Evolutionary conservation across 2,797 vertebrate genomes (phyloP), one percentile per base, ranked within the genome.

Genomic region (Enteromius unitaeniatus): DNA sequence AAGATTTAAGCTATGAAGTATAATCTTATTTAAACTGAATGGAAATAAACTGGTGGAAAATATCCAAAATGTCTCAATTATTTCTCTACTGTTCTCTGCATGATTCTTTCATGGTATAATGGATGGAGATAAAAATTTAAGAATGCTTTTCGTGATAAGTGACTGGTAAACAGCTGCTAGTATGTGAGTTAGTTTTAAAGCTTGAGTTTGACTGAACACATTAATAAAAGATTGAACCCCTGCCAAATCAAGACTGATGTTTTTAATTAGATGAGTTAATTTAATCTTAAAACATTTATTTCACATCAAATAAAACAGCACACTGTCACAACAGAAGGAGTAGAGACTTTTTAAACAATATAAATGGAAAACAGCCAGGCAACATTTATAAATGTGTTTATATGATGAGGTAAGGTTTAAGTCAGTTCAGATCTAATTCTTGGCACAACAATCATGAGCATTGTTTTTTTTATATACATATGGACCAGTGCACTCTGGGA

Each of bases 1-100:
- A 84, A 90, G 85, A 93, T 91, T 93, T 94, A 93, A 94, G 93
- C 84, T 91, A 89, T 91, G 76, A 88, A 93, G 86, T 88, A 87
- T 81, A 92, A 91, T 93, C 92, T 91, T 94, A 95, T 95, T 95
- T 96, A 95, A 95, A 94, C 90, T 53, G 86, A 82, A 91, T 92
- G 88, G 89, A 92, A 79, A 94, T 93, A 93, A 95, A 94, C 89
- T 90, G 88, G 92, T 91, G 86, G 83, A 90, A 69, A 89, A 87
- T 86, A 77, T 69, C 80, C 47, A 49, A 4, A 49, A 49, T 15
- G 77, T 47, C 14, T 91, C 91, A 91, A 89, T 69, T 68, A 49
- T 76, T 49, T 64, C 37, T 60, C 17, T 85, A 85, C 85, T 91
- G 86, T 34, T 75, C 72, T 82, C 13, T 9, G 1, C 9, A 13